phyloP scores from a whole-genome alignment of 2,888 invertebrate species.

The Meiosimyza platycephala region DNA sequence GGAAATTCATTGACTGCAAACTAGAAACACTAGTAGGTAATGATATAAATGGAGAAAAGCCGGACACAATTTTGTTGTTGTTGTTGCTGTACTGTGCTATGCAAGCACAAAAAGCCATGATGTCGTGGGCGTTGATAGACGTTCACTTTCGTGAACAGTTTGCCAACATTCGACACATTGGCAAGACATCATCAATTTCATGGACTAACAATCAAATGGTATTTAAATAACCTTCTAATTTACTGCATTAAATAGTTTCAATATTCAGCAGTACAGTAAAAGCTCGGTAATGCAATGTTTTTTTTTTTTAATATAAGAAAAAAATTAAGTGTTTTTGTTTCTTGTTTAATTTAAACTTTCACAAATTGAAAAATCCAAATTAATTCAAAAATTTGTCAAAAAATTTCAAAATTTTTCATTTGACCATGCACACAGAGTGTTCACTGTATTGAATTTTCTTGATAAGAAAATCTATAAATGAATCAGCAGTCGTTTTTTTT shows the following conservation, averaged over 20 bases:
- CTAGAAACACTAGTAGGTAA: background rate
- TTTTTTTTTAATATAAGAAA: too few relatives aligned
- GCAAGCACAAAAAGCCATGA: conserved; percentile 8
- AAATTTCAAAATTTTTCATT: too few relatives aligned
- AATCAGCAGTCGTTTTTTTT: background rate
- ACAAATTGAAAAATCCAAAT: too few relatives aligned
- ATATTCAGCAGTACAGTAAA: too few relatives aligned
- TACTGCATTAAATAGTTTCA: too few relatives aligned
- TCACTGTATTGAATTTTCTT: conserved; percentile 6
- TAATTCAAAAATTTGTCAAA: too few relatives aligned
- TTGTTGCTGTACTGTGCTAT: background rate
- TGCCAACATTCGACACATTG: background rate
- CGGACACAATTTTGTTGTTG: background rate
- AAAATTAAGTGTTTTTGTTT: too few relatives aligned
- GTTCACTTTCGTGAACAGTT: background rate
- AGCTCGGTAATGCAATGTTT: too few relatives aligned
- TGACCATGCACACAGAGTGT: too few relatives aligned
- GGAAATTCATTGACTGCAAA: conserved; percentile 20
- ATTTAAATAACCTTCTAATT: background rate
- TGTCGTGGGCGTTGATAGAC: background rate
- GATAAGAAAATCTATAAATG: conserved; percentile 7
- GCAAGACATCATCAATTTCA: conserved; percentile 5
- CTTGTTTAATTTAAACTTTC: too few relatives aligned
- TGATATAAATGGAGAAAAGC: background rate
- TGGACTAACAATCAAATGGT: background rate